These are phyloP conservation scores for Tokudaia muenninki DNA, from an alignment of 2,797 vertebrate genomes.

Conservation along the genomic window DNA sequence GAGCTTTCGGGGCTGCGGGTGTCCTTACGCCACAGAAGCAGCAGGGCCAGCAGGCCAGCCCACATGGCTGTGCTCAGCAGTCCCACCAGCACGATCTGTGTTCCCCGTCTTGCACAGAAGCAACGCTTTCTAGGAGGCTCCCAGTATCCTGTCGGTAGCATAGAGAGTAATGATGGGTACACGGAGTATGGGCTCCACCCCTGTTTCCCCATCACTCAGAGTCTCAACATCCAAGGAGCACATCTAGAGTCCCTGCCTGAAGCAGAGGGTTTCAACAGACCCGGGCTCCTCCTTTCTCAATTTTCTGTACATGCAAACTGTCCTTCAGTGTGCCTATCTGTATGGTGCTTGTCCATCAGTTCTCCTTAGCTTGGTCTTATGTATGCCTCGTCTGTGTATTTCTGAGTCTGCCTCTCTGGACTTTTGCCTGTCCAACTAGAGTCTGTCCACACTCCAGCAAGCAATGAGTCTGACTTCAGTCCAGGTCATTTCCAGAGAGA, in stretches of 20 bases:
- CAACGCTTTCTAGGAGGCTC: neutral
- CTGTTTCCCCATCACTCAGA: neutral
- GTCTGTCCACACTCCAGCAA: neutral
- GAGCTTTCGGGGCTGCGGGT: neutral
- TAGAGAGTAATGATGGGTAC: accelerated
- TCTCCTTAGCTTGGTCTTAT: neutral
- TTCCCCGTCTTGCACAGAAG: neutral
- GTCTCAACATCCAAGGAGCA: neutral
- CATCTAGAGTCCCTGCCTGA: neutral
- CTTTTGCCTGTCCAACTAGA: neutral
- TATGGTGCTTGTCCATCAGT: neutral
- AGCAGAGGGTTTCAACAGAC: conserved; percentile 4
- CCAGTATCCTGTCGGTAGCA: conserved; percentile 7
- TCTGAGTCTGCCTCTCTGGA: neutral
- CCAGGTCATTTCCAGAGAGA: conserved; percentile 28
- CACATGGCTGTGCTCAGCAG: conserved; percentile 57
- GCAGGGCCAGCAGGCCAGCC: conserved; percentile 67
- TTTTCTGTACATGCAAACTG: neutral
- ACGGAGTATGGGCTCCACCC: neutral
- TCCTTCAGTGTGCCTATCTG: neutral
- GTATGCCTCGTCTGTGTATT: neutral
- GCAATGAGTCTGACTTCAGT: neutral
- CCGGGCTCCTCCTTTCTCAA: neutral
- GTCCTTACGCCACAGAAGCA: conserved; percentile 79
- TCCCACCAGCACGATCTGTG: neutral